Conservation (phyloP, 2,113 vertebrate species). For the Lathamus discolor region DNA sequence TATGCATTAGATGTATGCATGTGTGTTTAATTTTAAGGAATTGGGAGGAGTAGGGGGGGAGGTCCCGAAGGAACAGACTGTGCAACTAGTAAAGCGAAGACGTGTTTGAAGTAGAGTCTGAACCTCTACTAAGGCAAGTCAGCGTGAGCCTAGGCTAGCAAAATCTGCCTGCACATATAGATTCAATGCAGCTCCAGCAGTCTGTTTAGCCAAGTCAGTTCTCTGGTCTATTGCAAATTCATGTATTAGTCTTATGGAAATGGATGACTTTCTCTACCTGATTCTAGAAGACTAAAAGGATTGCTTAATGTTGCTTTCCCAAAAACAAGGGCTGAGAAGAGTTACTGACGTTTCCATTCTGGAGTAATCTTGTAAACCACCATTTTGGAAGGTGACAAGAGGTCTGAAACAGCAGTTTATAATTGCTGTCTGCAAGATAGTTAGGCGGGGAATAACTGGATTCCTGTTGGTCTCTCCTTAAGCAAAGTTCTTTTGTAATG, state of each 20-base stretch:
- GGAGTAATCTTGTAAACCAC: background rate
- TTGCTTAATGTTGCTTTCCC: background rate
- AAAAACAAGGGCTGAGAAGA: background rate
- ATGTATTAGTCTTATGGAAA: rapidly evolving
- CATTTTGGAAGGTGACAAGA: background rate
- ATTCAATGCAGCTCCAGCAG: background rate
- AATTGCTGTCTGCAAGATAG: background rate
- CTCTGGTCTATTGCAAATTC: background rate
- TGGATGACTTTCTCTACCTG: background rate
- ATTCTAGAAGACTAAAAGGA: background rate
- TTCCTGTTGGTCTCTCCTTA: background rate
- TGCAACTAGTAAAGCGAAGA: background rate
- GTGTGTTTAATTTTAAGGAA: background rate
- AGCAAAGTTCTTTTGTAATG: background rate
- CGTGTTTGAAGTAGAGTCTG: background rate
- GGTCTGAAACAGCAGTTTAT: background rate
- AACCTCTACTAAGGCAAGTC: background rate
- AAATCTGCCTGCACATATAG: background rate
- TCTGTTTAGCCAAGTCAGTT: background rate
- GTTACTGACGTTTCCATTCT: background rate
- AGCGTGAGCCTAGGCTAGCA: background rate
- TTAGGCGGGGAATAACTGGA: background rate
- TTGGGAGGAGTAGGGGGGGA: background rate
- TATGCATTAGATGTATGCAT: background rate
- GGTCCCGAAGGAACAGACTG: background rate